A percentile compares a stretch with the other conserved stretches of the same genome.
Evolutionary conservation across 2,888 invertebrate genomes (phyloP).

Genomic region (Torymus tubicola): DNA sequence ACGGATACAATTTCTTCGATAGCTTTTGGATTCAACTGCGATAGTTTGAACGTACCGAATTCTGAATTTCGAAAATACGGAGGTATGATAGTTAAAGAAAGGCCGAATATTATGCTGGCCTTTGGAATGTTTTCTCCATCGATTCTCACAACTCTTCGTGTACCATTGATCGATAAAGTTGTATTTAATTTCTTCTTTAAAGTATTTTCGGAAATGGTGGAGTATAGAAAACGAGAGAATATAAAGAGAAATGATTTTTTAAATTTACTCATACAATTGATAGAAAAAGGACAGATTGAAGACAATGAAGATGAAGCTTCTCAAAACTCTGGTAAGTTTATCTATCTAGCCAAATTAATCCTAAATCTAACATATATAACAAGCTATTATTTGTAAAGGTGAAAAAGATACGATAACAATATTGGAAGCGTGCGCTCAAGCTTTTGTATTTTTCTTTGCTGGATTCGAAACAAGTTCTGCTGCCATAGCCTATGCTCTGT

Average conservation of each 20-base stretch:
- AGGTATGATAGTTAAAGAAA: conserved; percentile 57
- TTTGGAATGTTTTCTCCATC: conserved; percentile 63
- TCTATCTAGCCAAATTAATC: neutral
- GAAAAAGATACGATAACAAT: conserved; percentile 19
- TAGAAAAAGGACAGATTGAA: conserved; percentile 67
- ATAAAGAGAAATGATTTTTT: conserved; percentile 72
- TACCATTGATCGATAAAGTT: conserved; percentile 62
- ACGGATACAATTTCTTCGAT: conserved; percentile 68
- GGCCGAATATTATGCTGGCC: conserved; percentile 47
- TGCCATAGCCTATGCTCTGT: conserved; percentile 75
- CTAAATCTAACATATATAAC: neutral
- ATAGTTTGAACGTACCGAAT: conserved; percentile 65
- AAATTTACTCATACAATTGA: conserved; percentile 72
- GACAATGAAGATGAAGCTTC: conserved; percentile 15
- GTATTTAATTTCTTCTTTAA: conserved; percentile 70
- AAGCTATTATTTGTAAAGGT: neutral
- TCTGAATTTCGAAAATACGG: conserved; percentile 65
- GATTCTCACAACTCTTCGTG: conserved; percentile 62
- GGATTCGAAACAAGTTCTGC: conserved; percentile 78
- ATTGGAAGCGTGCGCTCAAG: conserved; percentile 74
- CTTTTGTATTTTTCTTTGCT: conserved; percentile 76
- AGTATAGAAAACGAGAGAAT: conserved; percentile 67
- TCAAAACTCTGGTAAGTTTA: conserved; percentile 5
- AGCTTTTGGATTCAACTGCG: conserved; percentile 68
- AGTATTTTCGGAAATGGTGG: conserved; percentile 69